Evolutionary conservation across 2,888 invertebrate species (phyloP).

Genomic region (Rhimphoctona megacephalus): DNA sequence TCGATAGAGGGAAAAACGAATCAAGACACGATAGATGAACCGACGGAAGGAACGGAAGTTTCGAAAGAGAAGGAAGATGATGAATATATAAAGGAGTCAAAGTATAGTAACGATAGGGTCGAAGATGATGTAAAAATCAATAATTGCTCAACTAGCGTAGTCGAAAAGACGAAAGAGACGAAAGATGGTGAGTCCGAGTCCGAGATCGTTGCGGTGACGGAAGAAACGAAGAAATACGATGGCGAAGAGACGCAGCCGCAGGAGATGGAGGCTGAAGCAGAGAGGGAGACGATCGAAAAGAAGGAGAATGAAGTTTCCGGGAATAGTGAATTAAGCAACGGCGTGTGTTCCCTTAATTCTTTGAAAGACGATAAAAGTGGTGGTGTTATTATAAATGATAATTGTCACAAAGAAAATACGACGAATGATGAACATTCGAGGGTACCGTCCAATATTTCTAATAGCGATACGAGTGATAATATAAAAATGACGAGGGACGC

Average conservation of each 20-base stretch:
- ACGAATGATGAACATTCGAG: constrained; percentile 79
- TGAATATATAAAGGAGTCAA: constrained; percentile 80
- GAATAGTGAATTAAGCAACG: constrained; percentile 84
- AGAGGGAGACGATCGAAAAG: constrained; percentile 20
- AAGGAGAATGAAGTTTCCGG: constrained; percentile 72
- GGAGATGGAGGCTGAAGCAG: constrained; percentile 9
- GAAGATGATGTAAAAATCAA: constrained; percentile 79
- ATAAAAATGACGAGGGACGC: constrained; percentile 65
- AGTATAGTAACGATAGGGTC: constrained; percentile 77
- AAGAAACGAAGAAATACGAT: constrained; percentile 71
- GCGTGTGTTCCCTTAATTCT: constrained; percentile 74
- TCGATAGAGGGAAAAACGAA: not conserved
- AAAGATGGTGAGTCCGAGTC: constrained; percentile 67
- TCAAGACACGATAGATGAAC: not conserved
- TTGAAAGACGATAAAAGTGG: constrained; percentile 79
- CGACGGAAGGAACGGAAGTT: not conserved
- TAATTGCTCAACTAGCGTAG: constrained; percentile 83
- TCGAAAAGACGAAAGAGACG: constrained; percentile 74
- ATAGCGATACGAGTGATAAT: constrained; percentile 83
- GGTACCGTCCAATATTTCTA: constrained; percentile 85
- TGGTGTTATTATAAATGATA: constrained; percentile 79
- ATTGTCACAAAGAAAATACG: constrained; percentile 76
- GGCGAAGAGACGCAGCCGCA: constrained; percentile 53
- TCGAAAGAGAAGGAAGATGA: constrained; percentile 81
- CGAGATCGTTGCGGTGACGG: constrained; percentile 72